A percentile compares a stretch with the other conserved stretches of the same genome.
phyloP scores from a whole-genome alignment of 2,888 invertebrate genomes.

The Drosophila imparisetae region DNA sequence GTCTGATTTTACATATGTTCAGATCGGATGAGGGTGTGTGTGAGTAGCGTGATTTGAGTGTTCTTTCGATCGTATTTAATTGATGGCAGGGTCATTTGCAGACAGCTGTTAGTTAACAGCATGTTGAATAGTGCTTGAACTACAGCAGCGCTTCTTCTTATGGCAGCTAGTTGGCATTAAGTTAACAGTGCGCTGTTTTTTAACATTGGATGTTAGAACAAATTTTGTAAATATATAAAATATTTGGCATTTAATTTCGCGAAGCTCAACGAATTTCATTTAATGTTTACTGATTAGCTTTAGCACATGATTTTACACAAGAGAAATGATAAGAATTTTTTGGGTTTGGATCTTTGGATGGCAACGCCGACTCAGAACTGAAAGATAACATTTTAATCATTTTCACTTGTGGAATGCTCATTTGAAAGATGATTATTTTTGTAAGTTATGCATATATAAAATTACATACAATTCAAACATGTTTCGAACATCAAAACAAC shows the following conservation, averaged over 20 bases:
- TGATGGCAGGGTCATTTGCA: conserved; percentile 55
- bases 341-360: conserved; percentile 72
- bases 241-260: conserved; percentile 77
- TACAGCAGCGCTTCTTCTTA: conserved; percentile 11
- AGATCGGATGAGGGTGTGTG: conserved; percentile 10
- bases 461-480: conserved; percentile 12
- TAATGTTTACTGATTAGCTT: conserved; percentile 27
- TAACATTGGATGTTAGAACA: conserved; percentile 44
- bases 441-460: conserved; percentile 24
- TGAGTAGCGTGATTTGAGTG: conserved; percentile 5
- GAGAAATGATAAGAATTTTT: conserved; percentile 47
- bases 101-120: conserved; percentile 34
- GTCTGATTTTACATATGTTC: conserved; percentile 33
- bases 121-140: conserved; percentile 24
- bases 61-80: conserved; percentile 25
- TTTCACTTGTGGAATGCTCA: conserved; percentile 67
- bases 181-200: conserved; percentile 34
- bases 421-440: conserved; percentile 22
- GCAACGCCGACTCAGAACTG: conserved; percentile 47
- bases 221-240: conserved; percentile 70
- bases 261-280: conserved; percentile 69
- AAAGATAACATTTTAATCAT: conserved; percentile 44
- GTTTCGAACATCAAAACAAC: conserved; percentile 16
- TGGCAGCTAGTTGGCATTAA: conserved; percentile 16
- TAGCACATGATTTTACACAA: conserved; percentile 65